Evolutionary conservation across 1,140 invertebrate species (phyloP).

Genomic region (Chrysopa pallens): DNA sequence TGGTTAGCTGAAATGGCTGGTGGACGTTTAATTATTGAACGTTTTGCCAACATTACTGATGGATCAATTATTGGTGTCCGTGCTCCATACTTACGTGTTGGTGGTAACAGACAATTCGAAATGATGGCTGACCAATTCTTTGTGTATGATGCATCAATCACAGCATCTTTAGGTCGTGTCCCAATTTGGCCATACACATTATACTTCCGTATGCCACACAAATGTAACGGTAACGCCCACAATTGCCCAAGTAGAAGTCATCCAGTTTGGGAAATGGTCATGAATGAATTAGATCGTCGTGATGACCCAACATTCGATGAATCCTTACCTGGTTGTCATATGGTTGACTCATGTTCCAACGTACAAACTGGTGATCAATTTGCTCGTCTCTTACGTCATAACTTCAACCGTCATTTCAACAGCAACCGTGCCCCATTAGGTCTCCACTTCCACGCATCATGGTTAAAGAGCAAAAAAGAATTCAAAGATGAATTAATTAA

Average conservation of each 20-base stretch:
- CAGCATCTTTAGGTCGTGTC: constrained; percentile 68
- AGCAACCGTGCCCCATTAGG: constrained; percentile 87
- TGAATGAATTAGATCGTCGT: constrained; percentile 83
- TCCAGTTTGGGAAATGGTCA: constrained; percentile 90
- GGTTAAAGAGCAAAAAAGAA: constrained; percentile 87
- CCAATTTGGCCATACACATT: constrained; percentile 93
- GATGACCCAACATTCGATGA: constrained; percentile 84
- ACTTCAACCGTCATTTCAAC: constrained; percentile 84
- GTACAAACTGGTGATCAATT: constrained; percentile 80
- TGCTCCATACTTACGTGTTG: constrained; percentile 76
- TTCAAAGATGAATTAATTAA: constrained; percentile 82
- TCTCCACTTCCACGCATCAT: constrained; percentile 87
- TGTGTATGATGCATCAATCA: constrained; percentile 87
- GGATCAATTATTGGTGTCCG: constrained; percentile 75
- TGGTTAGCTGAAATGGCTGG: constrained; percentile 94
- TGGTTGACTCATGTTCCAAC: constrained; percentile 86
- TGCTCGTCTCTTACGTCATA: constrained; percentile 70
- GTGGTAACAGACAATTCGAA: constrained; percentile 87
- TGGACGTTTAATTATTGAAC: constrained; percentile 67
- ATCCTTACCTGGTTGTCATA: constrained; percentile 79
- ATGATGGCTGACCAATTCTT: constrained; percentile 94
- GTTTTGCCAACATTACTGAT: constrained; percentile 82
- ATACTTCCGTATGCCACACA: constrained; percentile 89
- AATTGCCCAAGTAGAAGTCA: constrained; percentile 81
- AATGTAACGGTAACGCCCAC: constrained; percentile 82